phyloP scores from a whole-genome alignment of 2,113 vertebrate genomes.

The Ursus arctos region DNA sequence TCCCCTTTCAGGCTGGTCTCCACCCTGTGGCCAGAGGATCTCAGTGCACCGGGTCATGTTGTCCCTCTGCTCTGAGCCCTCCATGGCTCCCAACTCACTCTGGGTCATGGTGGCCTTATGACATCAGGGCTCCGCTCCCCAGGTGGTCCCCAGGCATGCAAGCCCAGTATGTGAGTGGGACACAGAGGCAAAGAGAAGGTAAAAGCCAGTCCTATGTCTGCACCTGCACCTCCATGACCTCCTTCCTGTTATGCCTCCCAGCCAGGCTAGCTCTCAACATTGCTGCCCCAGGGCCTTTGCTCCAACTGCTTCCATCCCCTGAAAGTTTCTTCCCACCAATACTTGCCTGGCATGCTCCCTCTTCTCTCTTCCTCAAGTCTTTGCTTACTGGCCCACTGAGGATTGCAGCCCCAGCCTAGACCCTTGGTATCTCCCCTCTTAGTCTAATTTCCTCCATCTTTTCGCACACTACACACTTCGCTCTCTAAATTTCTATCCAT shows the following conservation, averaged over 20 bases:
- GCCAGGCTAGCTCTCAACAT: background rate
- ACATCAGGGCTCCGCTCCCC: background rate
- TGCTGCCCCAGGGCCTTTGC: background rate
- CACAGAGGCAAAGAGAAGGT: background rate
- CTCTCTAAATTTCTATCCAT: background rate
- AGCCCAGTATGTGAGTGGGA: background rate
- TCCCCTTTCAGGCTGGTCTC: background rate
- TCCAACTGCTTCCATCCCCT: background rate
- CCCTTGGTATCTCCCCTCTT: accelerated
- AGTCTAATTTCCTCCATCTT: background rate
- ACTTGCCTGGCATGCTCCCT: background rate
- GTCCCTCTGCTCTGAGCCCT: background rate
- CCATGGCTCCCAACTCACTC: background rate
- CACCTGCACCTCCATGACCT: background rate
- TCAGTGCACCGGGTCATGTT: too few species aligned
- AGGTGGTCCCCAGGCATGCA: background rate
- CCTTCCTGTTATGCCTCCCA: background rate
- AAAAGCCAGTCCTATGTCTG: background rate
- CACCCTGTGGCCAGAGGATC: background rate
- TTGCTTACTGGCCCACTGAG: too few species aligned
- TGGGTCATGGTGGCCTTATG: background rate
- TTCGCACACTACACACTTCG: accelerated
- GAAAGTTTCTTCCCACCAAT: background rate
- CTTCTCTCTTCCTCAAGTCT: background rate
- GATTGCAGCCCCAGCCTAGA: background rate